phyloP scores from a whole-genome alignment of 2,797 vertebrate species.

The Apodemus agrarius region DNA sequence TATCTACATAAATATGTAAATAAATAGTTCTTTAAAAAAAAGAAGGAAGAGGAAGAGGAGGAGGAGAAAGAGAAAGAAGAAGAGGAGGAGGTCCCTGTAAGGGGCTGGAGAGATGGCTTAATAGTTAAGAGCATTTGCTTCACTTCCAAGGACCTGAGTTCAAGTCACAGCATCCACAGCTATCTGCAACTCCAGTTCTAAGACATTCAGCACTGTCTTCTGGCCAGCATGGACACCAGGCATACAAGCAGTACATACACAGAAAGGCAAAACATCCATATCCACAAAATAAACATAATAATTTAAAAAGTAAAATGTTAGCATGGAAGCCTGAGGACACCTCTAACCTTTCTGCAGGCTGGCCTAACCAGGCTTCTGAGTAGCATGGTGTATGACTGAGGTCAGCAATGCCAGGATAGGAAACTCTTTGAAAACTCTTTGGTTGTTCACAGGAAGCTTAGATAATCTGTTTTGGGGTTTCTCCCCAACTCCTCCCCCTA shows the following conservation, averaged over 20 bases:
- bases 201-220: not conserved
- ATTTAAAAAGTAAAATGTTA: not conserved
- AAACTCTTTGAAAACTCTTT: not conserved
- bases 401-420: not conserved
- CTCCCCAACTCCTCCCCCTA: not conserved
- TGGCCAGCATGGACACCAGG: not conserved
- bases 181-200: not conserved
- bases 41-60: not conserved
- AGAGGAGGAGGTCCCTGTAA: not conserved
- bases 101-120: not conserved
- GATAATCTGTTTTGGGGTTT: not conserved
- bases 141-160: not conserved
- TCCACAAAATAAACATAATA: not conserved
- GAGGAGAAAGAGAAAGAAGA: not conserved
- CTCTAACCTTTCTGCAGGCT: not conserved
- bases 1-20: not conserved
- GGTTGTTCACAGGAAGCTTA: not conserved
- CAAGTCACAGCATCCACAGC: not conserved
- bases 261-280: not conserved
- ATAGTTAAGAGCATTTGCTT: not conserved
- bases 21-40: not conserved
- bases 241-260: not conserved
- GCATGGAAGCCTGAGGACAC: not conserved
- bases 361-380: not conserved
- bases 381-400: not conserved